A percentile compares a stretch with the other conserved stretches of the same genome.
These are phyloP conservation scores for Carettochelys insculpta DNA, from an alignment of 2,113 vertebrate genomes.

Conservation along the genomic window DNA sequence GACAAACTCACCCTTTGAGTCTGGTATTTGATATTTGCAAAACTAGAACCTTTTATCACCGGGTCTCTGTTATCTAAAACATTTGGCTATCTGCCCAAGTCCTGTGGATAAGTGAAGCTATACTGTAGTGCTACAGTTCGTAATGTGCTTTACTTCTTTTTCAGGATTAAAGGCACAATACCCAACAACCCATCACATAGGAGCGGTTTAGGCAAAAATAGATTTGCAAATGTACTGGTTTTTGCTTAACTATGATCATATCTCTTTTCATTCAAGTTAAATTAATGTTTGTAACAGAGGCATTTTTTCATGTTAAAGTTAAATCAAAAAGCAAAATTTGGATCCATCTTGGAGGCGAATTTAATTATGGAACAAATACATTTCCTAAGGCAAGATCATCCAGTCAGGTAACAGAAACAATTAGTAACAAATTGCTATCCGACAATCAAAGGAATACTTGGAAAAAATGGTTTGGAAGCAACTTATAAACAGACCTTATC, in stretches of 20 bases:
- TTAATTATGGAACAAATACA: background rate
- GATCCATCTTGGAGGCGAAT: background rate
- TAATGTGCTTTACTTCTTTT: background rate
- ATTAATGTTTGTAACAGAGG: background rate
- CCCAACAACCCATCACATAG: background rate
- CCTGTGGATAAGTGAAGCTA: background rate
- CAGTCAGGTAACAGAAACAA: background rate
- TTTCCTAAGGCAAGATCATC: background rate
- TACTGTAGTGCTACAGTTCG: background rate
- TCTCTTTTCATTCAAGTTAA: background rate
- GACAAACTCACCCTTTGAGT: background rate
- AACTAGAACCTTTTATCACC: background rate
- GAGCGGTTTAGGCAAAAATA: no score
- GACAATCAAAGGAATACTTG: background rate
- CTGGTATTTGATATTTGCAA: background rate
- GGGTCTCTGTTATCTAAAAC: background rate
- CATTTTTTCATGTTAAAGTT: background rate
- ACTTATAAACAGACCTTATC: background rate
- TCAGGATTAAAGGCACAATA: background rate
- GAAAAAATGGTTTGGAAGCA: background rate
- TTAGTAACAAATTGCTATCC: rapidly evolving
- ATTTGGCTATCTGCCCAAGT: background rate
- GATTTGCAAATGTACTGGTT: background rate
- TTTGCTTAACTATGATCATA: background rate
- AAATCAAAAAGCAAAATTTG: background rate